Base-by-base conservation (phyloP, 2,113 vertebrate genomes). In the Melanerpes aurifrons region DNA sequence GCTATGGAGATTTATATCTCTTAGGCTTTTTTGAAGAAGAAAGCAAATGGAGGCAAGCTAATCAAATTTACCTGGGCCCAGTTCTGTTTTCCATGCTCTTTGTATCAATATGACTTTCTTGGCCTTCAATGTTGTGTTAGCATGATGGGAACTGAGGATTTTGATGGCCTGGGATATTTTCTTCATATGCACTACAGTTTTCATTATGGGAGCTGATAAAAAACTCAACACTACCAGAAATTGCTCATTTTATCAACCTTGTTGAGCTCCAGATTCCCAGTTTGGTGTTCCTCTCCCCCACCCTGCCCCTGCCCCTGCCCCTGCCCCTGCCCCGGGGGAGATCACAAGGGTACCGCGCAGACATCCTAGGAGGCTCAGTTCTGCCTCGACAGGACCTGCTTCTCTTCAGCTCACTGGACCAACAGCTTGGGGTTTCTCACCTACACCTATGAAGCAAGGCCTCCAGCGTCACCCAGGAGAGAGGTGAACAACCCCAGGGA, bases 331-430 rank as follows among this genome's bases (percentile, higher is more conserved):
- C 7, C 47, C 2, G 9, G 45, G 37, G 28, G 81, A 82, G 67
- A 48, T 45, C 71, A 47, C 67, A 62, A 24, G 2, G 9, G 79
- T 54, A n/a, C 79, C 1, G 1, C 4, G 86, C 62, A 4, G 43
- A 6, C 74, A 61, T 47, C 83, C 64, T 25, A 40, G 61, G 54
- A 67, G 63, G 40, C 31, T 71, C 82, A 56, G 75, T 53, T 62
- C 77, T 82, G 56, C 63, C 86, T 47, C 85, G 32, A 79, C 25
- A 26, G 69, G 82, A 74, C 85, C 82, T 93, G 90, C 66, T 89
- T 91, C 67, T 26, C 50, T 86, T 35, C 84, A 91, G 93, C 86
- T 82, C 82, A 21, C 45, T 59, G 78, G 81, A 84, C 79, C 56
- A 26, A 10, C 1, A 15, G 35, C 16, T 45, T 54, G 48, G 87